Base-by-base conservation (phyloP, 2,888 invertebrate species). In the Daptonema setosum region DNA sequence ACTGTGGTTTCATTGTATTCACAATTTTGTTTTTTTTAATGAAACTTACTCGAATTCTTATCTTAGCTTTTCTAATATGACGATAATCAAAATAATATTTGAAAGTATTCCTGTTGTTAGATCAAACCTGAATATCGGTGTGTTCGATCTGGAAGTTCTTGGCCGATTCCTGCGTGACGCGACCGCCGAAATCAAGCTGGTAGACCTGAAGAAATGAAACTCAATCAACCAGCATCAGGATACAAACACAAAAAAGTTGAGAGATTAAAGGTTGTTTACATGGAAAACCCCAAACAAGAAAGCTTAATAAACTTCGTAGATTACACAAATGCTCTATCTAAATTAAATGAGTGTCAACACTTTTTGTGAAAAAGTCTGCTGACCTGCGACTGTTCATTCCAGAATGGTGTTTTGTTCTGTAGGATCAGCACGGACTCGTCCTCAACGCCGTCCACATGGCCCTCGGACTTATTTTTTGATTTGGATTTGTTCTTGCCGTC, bases 61-160 rank as follows among this genome's bases (percentile, higher is more conserved):
- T n/a, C n/a, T n/a, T n/a, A n/a, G n/a, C n/a, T n/a, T n/a, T n/a
- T n/a, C n/a, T n/a, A n/a, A n/a, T n/a, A n/a, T n/a, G n/a, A n/a
- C n/a, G n/a, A n/a, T n/a, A n/a, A n/a, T n/a, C n/a, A n/a, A n/a
- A n/a, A n/a, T n/a, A n/a, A n/a, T n/a, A n/a, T n/a, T n/a, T n/a
- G n/a, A n/a, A n/a, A n/a, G n/a, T n/a, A n/a, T n/a, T n/a, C n/a
- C n/a, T n/a, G n/a, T n/a, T n/a, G n/a, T n/a, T n/a, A 20, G 2
- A 35, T 8, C 67, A 67, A 66, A 88, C 91, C 81, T 93, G 91
- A 75, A 87, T 87, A 61, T 87, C 88, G 64, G 85, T 80, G 72
- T 87, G 88, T 74, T 93, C 93, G 58, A 97, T 93, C 76, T 97
- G 95, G 73, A 97, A 97, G 76, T 97, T 97, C 75, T 97, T 97